Conservation (phyloP, 1,140 invertebrate species). For the Atta colombica region DNA sequence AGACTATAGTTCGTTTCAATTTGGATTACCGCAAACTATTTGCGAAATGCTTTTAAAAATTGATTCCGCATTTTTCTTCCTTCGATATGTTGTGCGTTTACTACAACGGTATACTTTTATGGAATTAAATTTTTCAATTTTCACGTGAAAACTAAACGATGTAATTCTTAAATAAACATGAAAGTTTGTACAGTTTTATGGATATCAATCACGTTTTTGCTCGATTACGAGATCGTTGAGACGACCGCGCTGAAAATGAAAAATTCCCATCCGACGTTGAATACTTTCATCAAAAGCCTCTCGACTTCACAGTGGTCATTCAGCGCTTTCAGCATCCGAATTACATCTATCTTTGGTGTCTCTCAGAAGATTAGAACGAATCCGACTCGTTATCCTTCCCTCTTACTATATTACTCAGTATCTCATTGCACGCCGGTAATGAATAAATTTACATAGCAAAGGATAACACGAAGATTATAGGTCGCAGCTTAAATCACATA, state of each 20-base stretch:
- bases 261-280: neutral
- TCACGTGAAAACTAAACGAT: neutral
- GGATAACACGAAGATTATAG: neutral
- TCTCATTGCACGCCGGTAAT: constrained; percentile 2
- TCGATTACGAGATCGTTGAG: neutral
- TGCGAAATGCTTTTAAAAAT: neutral
- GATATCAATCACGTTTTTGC: constrained; percentile 26
- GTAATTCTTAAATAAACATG: neutral
- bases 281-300: constrained; percentile 2
- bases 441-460: constrained; percentile 45
- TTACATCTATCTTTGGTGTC: constrained; percentile 41
- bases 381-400: neutral
- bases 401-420: constrained; percentile 17
- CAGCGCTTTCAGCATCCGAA: constrained; percentile 9
- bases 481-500: neutral
- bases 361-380: constrained; percentile 43
- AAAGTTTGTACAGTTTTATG: neutral
- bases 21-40: constrained; percentile 20
- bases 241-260: neutral
- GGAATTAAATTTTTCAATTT: neutral
- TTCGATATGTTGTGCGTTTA: neutral
- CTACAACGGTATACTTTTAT: neutral
- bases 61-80: neutral
- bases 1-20: neutral
- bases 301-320: constrained; percentile 3